These are phyloP conservation scores for Lysandra bellargus DNA, from an alignment of 2,888 invertebrate genomes.

Conservation along the genomic window DNA sequence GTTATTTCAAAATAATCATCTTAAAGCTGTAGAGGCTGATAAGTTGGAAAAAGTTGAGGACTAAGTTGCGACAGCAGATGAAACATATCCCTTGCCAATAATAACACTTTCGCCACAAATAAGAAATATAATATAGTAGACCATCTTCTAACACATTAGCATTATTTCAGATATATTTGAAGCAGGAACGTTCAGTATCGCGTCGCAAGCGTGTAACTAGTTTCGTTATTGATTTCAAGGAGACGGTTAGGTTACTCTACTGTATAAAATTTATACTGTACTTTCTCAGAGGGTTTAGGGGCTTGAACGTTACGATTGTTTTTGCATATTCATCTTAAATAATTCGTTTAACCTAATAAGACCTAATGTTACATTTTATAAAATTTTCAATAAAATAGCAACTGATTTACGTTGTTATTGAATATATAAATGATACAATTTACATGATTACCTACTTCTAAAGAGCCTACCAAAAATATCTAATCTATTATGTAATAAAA, in stretches of 20 bases:
- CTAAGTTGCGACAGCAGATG: constrained; percentile 37
- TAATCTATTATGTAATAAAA: too few relatives aligned
- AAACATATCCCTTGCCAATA: constrained; percentile 37
- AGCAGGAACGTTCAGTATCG: neutral
- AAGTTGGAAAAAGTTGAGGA: constrained; percentile 42
- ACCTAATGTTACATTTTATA: neutral
- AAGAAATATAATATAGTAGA: neutral
- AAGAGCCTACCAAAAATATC: too few relatives aligned
- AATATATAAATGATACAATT: neutral
- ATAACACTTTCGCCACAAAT: constrained; percentile 27
- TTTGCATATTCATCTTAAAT: neutral
- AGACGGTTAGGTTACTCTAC: too few relatives aligned
- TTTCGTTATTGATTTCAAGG: too few relatives aligned
- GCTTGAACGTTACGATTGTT: neutral
- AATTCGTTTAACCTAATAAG: neutral
- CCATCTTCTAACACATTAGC: neutral
- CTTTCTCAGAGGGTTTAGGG: neutral
- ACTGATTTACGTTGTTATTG: neutral
- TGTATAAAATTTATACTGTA: neutral
- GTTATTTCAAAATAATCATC: constrained; percentile 46
- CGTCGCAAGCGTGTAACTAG: neutral
- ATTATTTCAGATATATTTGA: neutral
- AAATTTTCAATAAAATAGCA: neutral
- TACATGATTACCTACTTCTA: too few relatives aligned
- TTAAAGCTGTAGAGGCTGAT: constrained; percentile 40